Evolutionary conservation across 2,797 vertebrate species (phyloP), one percentile per base, ranked within the genome.

Genomic region (Lindbergichthys nudifrons): DNA sequence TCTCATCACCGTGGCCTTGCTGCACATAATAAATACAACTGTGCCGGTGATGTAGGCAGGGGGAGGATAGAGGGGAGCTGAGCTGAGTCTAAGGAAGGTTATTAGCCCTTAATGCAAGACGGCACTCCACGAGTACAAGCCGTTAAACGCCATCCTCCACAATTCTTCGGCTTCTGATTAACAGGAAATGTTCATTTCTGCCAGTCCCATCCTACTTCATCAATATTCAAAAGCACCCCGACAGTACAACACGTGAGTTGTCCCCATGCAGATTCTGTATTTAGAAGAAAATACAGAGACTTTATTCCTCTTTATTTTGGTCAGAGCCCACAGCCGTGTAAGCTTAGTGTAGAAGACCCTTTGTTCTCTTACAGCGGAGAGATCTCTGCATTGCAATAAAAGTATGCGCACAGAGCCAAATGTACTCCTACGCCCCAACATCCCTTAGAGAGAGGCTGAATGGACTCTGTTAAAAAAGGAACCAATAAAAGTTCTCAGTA

Each of bases 21-120:
- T 88, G 88, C 84, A 85, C 74, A 71, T 90, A 92, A 94, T 94
- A 94, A 95, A 95, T 93, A 93, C 91, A 92, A 86, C 81, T 88
- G 83, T 80, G 32, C 32, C 32, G 81, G 75, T 86, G 90, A 85
- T 87, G 81, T 84, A 81, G 79, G 74, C 26, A 46, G 67, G 39
- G 48, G 64, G 30, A 60, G 48, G 26, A 10, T 32, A 36, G 43
- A 19, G 16, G 60, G 51, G 3, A 26, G 30, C 77, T 82, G 80
- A 70, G 65, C 80, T 72, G 87, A 88, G 79, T 90, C 80, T 83
- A 83, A 86, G 83, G 90, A 81, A 81, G 88, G 83, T 89, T 90
- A 92, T 92, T 90, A 92, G 87, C 70, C 77, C 77, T 85, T 88
- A 91, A 92, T 89, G 83, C 85, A 68, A 83, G 80, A 83, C 61